Conservation (phyloP, 1,140 invertebrate genomes). For the Contarinia nasturtii region DNA sequence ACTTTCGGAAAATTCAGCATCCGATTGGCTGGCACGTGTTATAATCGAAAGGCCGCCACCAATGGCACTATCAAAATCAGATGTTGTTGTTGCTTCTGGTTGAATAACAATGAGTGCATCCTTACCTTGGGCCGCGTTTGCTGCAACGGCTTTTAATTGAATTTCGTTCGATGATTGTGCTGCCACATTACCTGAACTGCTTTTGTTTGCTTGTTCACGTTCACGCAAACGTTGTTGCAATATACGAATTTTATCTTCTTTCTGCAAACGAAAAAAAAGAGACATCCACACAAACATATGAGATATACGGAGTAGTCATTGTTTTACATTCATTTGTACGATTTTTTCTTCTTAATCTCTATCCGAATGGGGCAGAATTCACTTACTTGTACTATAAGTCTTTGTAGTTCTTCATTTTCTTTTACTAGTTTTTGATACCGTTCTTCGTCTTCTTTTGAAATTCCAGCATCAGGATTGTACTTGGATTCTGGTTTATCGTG, state of each 20-base stretch:
- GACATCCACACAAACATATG: neutral
- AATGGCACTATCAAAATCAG: constrained; percentile 53
- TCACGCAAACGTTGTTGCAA: constrained; percentile 61
- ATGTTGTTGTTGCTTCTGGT: constrained; percentile 46
- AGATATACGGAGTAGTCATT: neutral
- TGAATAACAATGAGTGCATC: constrained; percentile 12
- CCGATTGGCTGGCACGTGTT: constrained; percentile 58
- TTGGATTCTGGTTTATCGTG: constrained; percentile 67
- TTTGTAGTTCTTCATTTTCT: constrained; percentile 92
- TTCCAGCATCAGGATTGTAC: constrained; percentile 67
- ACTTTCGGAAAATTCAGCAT: constrained; percentile 73
- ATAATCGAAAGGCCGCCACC: constrained; percentile 49
- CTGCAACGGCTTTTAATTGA: constrained; percentile 4
- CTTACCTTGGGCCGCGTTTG: constrained; percentile 26
- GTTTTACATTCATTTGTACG: too few relatives aligned
- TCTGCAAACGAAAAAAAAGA: constrained; percentile 32
- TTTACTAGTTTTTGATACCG: constrained; percentile 77
- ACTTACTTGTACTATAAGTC: constrained; percentile 74
- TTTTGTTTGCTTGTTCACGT: constrained; percentile 31
- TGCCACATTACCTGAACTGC: constrained; percentile 18
- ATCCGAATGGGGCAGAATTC: too few relatives aligned
- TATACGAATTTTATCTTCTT: constrained; percentile 70
- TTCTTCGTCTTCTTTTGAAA: constrained; percentile 91
- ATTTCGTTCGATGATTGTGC: too few relatives aligned
- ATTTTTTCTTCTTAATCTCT: too few relatives aligned